Conservation (phyloP, 2,113 vertebrate genomes). For the Laterallus jamaicensis region DNA sequence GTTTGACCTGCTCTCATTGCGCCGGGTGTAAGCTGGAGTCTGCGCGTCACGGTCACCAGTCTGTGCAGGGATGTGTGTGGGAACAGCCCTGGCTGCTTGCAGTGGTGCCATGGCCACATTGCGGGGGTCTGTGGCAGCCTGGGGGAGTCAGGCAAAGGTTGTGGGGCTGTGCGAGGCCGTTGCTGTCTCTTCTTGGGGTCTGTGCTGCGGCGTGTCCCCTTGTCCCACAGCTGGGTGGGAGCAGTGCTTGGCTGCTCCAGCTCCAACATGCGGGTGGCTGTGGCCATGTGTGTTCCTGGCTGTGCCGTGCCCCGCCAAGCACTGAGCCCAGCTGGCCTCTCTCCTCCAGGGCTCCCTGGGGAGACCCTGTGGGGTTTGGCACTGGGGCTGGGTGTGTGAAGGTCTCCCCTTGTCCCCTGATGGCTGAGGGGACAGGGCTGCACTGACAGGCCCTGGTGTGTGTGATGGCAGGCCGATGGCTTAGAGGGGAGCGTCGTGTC, state of each 20-base stretch:
- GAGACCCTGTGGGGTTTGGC: not conserved
- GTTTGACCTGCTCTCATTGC: not conserved
- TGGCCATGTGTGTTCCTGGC: not conserved
- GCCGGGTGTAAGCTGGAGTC: not conserved
- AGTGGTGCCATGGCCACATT: accelerated
- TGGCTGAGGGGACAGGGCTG: not conserved
- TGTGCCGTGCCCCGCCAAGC: not conserved
- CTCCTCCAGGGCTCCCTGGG: not conserved
- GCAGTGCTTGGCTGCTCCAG: not conserved
- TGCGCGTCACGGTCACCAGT: not conserved
- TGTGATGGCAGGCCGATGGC: not conserved
- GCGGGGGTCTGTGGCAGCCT: accelerated
- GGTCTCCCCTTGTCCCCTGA: not conserved
- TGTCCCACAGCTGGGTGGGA: not conserved
- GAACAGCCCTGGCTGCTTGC: slow-evolving; percentile 34
- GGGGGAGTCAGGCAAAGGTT: not conserved
- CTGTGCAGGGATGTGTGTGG: slow-evolving; percentile 34
- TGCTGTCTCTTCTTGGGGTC: not conserved
- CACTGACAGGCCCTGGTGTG: accelerated
- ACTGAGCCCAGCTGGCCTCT: not conserved
- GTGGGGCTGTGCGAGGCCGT: not conserved
- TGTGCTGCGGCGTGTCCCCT: not conserved
- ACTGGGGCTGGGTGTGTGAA: not conserved
- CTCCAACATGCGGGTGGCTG: accelerated
- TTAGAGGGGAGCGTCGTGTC: accelerated